phyloP scores from a whole-genome alignment of 2,113 vertebrate species.

The Platichthys flesus region DNA sequence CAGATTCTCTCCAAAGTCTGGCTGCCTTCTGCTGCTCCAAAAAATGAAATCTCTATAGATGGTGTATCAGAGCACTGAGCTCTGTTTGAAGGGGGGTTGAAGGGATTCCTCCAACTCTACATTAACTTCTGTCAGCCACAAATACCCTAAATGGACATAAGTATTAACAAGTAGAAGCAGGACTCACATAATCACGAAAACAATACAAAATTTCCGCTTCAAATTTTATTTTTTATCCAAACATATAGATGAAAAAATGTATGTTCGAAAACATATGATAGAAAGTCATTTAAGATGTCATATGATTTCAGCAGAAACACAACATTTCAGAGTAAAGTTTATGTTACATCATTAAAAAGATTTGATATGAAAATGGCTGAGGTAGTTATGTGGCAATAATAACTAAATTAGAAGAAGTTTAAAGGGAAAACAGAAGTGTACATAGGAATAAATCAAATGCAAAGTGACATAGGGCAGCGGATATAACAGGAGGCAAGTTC shows the following conservation, averaged over 20 bases:
- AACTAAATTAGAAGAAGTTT: slow-evolving; percentile 47
- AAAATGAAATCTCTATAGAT: too few relatives aligned
- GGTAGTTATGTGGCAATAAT: slow-evolving; percentile 47
- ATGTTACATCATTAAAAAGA: slow-evolving; percentile 22
- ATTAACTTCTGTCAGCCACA: not conserved
- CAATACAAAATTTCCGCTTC: not conserved
- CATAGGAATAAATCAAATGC: slow-evolving; percentile 44
- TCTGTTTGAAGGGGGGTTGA: not conserved
- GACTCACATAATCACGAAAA: not conserved
- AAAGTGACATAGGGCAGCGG: not conserved
- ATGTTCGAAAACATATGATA: slow-evolving; percentile 16
- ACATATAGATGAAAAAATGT: too few relatives aligned
- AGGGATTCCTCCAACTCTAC: not conserved
- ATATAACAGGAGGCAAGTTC: not conserved
- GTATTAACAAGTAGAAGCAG: not conserved
- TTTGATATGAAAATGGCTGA: slow-evolving; percentile 49
- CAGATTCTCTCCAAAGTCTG: too few relatives aligned
- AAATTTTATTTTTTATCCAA: too few relatives aligned
- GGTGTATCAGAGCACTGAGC: too few relatives aligned
- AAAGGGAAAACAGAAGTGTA: slow-evolving; percentile 28
- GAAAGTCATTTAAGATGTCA: slow-evolving; percentile 24
- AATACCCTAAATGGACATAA: not conserved
- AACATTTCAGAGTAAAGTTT: slow-evolving; percentile 2
- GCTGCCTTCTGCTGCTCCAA: too few relatives aligned
- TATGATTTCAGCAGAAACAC: slow-evolving; percentile 18